Evolutionary conservation across 2,888 invertebrate species (phyloP), one percentile per base, ranked within the genome.

Genomic region (Apodemia mormo): DNA sequence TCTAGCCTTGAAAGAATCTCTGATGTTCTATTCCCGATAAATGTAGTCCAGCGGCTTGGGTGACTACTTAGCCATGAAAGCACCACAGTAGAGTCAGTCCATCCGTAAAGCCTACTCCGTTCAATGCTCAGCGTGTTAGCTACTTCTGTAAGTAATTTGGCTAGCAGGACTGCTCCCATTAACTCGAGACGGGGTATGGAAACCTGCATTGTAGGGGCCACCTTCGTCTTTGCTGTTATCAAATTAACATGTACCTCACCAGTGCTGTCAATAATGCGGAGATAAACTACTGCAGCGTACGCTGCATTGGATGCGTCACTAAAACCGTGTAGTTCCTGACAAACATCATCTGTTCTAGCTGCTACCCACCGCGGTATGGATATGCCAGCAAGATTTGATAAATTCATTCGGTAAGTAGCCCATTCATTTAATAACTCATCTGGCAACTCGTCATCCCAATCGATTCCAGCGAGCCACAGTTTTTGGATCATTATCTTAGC

Each of bases 141-240:
- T 65, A 65, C 40, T 30, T 65, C 65, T 33, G 40, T 40, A 14
- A 65, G 9, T 22, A 14, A 65, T 22, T 65, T 37, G 14, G 9
- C 33, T 22, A 40, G 37, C n/a, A 65, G n/a, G 40, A 65, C 43
- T 40, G 45, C 54, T 54, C 54, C 54, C 54, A 54, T 54, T 22
- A 54, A 22, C 54, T 54, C 54, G 8, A 54, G 54, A 2, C 69
- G 37, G 2, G 69, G 66, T 3, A 69, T 45, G 0, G 69, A 69
- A 14, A 14, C 10, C 29, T 66, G 58, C 54, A 54, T 54, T 6
- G 54, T 54, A 7, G 54, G 54, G 22, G 54, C 54, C n/a, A 77
- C 77, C 33, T 73, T 75, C 0, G 76, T 76, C 67, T 75, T 77
- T 2, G 75, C 75, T 22, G 76, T 67, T 3, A 78, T 29, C 12